Evolutionary conservation across 2,113 vertebrate genomes (phyloP).

Genomic region (Toxotes jaculatrix): DNA sequence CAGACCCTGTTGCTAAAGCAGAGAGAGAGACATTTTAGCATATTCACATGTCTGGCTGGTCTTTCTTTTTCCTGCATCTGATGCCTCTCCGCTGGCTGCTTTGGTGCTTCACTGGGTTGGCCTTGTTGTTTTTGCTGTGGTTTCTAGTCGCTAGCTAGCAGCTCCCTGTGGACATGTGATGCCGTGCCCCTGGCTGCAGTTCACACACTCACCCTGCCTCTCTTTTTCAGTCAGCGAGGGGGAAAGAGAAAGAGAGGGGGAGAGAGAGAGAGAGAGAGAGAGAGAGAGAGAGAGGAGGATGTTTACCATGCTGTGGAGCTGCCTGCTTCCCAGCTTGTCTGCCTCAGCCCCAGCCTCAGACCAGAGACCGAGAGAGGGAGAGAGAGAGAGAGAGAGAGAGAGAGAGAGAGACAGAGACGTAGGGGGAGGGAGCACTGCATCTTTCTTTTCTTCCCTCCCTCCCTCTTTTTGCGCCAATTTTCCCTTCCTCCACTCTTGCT

Average conservation of each 20-base stretch:
- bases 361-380: conserved; percentile 58
- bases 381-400: conserved; percentile 4
- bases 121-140: conserved; percentile 73
- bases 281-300: conserved; percentile 42
- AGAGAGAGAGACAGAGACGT: not conserved
- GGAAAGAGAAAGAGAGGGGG: not conserved
- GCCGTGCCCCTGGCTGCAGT: conserved; percentile 80
- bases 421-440: conserved; percentile 72
- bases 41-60: conserved; percentile 45
- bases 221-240: conserved; percentile 66
- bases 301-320: conserved; percentile 80
- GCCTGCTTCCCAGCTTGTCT: conserved; percentile 79
- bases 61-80: conserved; percentile 45
- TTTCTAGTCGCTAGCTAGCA: conserved; percentile 76
- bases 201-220: conserved; percentile 75
- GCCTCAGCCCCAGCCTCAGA: conserved; percentile 73
- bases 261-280: conserved; percentile 7
- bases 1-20: conserved; percentile 40
- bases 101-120: conserved; percentile 57
- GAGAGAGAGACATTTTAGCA: conserved; percentile 30
- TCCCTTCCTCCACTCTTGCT: conserved; percentile 71
- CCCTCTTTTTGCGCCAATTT: conserved; percentile 70
- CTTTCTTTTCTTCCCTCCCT: conserved; percentile 70
- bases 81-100: conserved; percentile 62
- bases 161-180: conserved; percentile 74